Evolutionary conservation across 2,797 vertebrate genomes (phyloP).

Genomic region (Propithecus deckenii): DNA sequence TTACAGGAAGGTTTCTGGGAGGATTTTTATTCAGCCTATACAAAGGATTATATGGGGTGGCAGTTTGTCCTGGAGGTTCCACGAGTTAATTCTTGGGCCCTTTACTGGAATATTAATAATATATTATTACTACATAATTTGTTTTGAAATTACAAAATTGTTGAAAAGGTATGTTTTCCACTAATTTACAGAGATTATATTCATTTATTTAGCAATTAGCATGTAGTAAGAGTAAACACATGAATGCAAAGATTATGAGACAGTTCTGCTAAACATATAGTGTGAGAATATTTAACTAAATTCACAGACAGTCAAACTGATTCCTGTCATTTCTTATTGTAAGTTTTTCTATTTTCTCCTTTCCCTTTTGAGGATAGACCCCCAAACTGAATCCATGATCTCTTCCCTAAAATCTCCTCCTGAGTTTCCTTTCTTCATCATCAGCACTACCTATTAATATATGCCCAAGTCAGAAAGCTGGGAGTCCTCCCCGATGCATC

Average conservation of each 20-base stretch:
- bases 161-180: neutral
- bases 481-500: no score
- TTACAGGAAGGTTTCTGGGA: slow-evolving; percentile 57
- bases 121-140: neutral
- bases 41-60: slow-evolving; percentile 57
- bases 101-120: slow-evolving; percentile 40
- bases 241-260: neutral
- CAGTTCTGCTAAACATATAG: neutral
- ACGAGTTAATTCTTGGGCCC: slow-evolving; percentile 35
- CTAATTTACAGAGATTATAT: neutral
- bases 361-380: neutral
- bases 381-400: neutral
- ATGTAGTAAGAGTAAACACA: neutral
- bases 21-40: slow-evolving; percentile 39
- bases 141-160: neutral
- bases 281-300: neutral
- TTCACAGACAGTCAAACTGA: neutral
- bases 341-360: neutral
- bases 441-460: neutral
- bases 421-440: neutral
- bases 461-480: neutral
- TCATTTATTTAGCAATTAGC: neutral
- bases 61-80: neutral
- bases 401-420: neutral
- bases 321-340: neutral